Evolutionary conservation across 2,113 vertebrate species (phyloP), one percentile per base, ranked within the genome.

Genomic region (Gavia stellata): DNA sequence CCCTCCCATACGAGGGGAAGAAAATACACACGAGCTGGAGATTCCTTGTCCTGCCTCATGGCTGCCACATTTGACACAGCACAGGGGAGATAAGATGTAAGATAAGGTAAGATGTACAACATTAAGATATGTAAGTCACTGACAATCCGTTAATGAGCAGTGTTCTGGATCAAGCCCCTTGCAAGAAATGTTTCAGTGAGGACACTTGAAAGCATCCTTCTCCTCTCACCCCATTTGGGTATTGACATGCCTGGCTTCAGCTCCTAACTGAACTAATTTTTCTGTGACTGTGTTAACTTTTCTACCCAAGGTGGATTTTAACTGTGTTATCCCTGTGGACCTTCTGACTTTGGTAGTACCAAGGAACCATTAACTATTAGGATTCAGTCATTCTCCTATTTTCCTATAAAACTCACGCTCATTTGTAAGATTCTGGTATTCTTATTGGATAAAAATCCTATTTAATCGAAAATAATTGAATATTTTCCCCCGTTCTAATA

Each of bases 91-190:
- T 15, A 52, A 71, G 77, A 12, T n/a, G 19, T 10, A 20, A 42
- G 44, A 31, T 25, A 59, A 92, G 29, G 36, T n/a, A 49, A 44
- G 52, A 68, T 24, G 11, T 5, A 55, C 1, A 0, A 23, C 65
- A 34, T 1, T 33, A 29, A 38, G 40, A 40, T 25, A 17, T 0
- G 0, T 12, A 49, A 66, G 42, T 59, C 70, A 34, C 45, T 50
- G 66, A 24, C 11, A 24, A 10, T 40, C 40, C 24, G 0, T 63
- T 50, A 45, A 53, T 6, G 11, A 77, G 36, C 58, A 56, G 47
- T 0, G 0, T 44, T 78, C 65, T 55, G n/a, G 42, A 55, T 58
- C 33, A 74, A 47, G 33, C 42, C 23, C 38, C 36, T 66, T 36
- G 61, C 28, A 85, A 59, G 65, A 74, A 89, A 26, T 26, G 21